Conservation (phyloP, 2,888 invertebrate species). For the Drosophila neotestacea region DNA sequence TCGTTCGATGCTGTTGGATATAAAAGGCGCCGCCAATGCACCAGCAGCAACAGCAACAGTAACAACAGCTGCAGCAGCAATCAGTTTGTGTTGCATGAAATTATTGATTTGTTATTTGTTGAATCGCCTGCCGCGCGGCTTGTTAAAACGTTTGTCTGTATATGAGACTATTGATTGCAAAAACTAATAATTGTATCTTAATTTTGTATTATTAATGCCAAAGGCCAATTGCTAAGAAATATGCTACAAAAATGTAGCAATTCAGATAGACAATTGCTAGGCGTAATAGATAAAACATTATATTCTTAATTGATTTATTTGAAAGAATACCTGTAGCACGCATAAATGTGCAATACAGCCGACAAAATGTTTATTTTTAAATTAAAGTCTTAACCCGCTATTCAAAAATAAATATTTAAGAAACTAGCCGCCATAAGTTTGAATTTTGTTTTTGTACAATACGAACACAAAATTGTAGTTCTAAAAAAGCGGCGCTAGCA, state of each 20-base stretch:
- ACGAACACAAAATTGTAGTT: too few relatives aligned
- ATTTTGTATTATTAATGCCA: slow-evolving; percentile 64
- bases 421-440: too few relatives aligned
- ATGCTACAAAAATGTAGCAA: slow-evolving; percentile 23
- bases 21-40: slow-evolving; percentile 71
- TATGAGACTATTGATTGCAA: slow-evolving; percentile 53
- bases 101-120: slow-evolving; percentile 75
- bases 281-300: not conserved
- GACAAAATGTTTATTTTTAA: not conserved
- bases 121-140: slow-evolving; percentile 55
- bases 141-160: slow-evolving; percentile 64
- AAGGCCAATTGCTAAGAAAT: slow-evolving; percentile 41
- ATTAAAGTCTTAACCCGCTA: too few relatives aligned
- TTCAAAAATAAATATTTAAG: too few relatives aligned
- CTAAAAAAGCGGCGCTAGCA: too few relatives aligned
- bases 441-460: too few relatives aligned
- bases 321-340: too few relatives aligned
- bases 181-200: slow-evolving; percentile 70
- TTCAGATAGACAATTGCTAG: slow-evolving; percentile 1
- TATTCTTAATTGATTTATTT: not conserved
- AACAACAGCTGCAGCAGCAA: slow-evolving; percentile 46
- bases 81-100: slow-evolving; percentile 73
- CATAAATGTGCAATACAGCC: too few relatives aligned
- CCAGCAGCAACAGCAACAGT: slow-evolving; percentile 29
- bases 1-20: slow-evolving; percentile 54